Evolutionary conservation across 2,797 vertebrate genomes (phyloP), one percentile per base, ranked within the genome.

Genomic region (Eulemur albifrons): DNA sequence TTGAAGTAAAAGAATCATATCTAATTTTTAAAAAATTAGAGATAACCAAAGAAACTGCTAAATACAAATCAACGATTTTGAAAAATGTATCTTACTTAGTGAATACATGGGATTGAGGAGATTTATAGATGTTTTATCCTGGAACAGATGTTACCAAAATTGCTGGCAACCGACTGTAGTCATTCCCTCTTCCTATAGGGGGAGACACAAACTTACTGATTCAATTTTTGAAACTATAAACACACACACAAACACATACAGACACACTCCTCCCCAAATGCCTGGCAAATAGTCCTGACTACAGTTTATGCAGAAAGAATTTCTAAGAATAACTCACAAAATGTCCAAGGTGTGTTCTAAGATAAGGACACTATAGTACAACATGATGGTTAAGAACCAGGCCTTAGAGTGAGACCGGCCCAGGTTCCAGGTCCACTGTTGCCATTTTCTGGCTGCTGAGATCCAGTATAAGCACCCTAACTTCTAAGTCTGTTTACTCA

Each of bases 101-200:
- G 79, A 93, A 93, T 75, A 95, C 65, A 96, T 35, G 70, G 70
- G 35, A 81, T 1, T 95, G 79, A 94, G 67, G 63, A 86, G 73
- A 93, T 67, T 95, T 93, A 96, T 20, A 87, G 76, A 76, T 88
- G 88, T 95, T 93, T 92, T 88, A 92, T 90, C 88, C 76, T 84
- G 48, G 84, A 96, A 96, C 85, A 90, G 92, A 50, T 83, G 88
- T 93, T 94, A 95, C 79, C 83, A 93, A 96, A 93, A 96, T 76
- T 95, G 87, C 45, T 88, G 89, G 61, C 86, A 96, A 97, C 57
- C 12, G 25, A 87, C 67, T 96, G 77, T 59, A 83, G 79, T 96
- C 83, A 85, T 85, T 88, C 85, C 75, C 84, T 94, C 85, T 96
- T 90, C 95, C 91, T 86, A 85, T 23, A 95, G 93, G 82, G 79